Conservation (phyloP, 2,888 invertebrate genomes). For the Torymus tubicola region DNA sequence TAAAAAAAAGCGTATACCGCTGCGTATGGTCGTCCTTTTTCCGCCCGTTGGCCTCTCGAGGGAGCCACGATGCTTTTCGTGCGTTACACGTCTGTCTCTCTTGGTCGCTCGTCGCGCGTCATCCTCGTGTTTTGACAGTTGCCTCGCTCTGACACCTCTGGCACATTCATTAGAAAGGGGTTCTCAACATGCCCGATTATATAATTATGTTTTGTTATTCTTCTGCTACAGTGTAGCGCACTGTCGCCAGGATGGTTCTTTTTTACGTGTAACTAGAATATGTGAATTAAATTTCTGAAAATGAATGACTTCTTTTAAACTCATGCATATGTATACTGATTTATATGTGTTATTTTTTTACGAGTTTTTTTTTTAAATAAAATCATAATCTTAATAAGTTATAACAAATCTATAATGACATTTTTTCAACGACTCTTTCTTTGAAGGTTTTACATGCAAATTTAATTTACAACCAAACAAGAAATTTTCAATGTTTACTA, state of each 20-base stretch:
- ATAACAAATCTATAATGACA: too few relatives aligned
- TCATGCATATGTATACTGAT: too few relatives aligned
- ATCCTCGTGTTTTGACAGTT: constrained; percentile 75
- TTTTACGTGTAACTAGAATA: background rate
- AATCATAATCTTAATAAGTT: too few relatives aligned
- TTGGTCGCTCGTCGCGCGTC: background rate
- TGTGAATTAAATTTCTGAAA: background rate
- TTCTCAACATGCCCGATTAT: constrained; percentile 66
- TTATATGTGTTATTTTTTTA: too few relatives aligned
- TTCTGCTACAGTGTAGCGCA: constrained; percentile 3
- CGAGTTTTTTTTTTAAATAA: too few relatives aligned
- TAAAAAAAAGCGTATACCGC: constrained; percentile 37
- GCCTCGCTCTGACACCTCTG: constrained; percentile 76
- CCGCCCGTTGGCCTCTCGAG: constrained; percentile 57
- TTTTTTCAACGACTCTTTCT: too few relatives aligned
- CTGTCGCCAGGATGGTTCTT: background rate
- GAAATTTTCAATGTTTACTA: too few relatives aligned
- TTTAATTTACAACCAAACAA: too few relatives aligned
- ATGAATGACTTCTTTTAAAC: too few relatives aligned
- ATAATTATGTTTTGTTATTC: constrained; percentile 45
- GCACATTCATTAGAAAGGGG: constrained; percentile 75
- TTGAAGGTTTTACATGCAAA: too few relatives aligned
- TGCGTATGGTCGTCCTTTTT: constrained; percentile 60
- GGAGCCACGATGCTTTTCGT: background rate
- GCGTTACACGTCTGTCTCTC: background rate